A percentile compares a stretch with the other conserved stretches of the same genome.
phyloP scores from a whole-genome alignment of 2,888 invertebrate genomes.

The Meghimatium bilineatum region DNA sequence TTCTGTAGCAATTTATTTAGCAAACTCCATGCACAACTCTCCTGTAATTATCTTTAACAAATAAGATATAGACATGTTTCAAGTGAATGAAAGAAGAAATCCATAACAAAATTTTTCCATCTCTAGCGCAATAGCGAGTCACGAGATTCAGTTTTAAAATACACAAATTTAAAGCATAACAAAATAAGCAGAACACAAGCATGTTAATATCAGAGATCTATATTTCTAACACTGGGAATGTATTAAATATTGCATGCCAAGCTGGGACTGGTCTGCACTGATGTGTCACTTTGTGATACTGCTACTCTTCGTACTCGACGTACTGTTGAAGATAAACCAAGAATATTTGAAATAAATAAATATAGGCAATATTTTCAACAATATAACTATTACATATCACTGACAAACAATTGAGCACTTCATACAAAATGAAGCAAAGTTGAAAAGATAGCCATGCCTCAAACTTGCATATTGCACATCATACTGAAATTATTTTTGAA shows the following conservation, averaged over 20 bases:
- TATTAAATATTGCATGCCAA: slow-evolving; percentile 6
- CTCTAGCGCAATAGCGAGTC: background rate
- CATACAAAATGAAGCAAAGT: too few species aligned
- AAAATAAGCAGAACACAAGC: background rate
- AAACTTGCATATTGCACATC: too few species aligned
- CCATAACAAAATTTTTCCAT: background rate
- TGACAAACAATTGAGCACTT: too few species aligned
- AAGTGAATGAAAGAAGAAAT: too few species aligned
- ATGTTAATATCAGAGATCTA: background rate
- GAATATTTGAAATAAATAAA: background rate
- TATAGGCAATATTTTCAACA: background rate
- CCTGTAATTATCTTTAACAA: background rate
- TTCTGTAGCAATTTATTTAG: background rate
- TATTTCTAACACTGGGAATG: background rate
- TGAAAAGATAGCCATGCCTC: too few species aligned
- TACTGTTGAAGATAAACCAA: background rate
- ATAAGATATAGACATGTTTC: background rate
- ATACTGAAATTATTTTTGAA: too few species aligned
- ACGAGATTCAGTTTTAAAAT: background rate
- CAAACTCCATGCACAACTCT: background rate
- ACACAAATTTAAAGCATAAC: background rate
- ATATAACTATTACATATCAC: background rate
- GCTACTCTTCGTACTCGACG: slow-evolving; percentile 25
- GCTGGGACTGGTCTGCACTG: slow-evolving; percentile 33
- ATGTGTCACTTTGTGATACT: slow-evolving; percentile 5